phyloP scores from a whole-genome alignment of 2,113 vertebrate genomes.

The Puntigrus tetrazona region DNA sequence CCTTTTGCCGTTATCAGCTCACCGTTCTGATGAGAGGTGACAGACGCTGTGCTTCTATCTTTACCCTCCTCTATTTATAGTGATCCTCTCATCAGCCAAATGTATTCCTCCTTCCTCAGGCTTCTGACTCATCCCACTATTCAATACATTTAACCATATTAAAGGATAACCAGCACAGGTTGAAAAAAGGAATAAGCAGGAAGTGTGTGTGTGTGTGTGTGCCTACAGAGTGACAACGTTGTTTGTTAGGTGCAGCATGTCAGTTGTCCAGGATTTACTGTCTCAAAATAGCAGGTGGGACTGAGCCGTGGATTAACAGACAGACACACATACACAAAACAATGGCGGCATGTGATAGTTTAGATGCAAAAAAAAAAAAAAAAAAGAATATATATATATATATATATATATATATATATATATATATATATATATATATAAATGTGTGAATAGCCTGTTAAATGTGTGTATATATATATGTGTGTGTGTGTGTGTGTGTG shows the following conservation, averaged over 20 bases:
- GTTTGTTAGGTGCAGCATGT: conserved; percentile 18
- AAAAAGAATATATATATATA: too few relatives aligned
- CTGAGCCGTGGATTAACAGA: conserved; percentile 49
- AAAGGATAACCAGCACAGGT: conserved; percentile 11
- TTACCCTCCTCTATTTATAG: conserved; percentile 41
- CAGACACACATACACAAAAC: conserved; percentile 2
- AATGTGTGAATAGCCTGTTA: too few relatives aligned
- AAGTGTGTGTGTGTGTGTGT: not conserved
- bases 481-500: too few relatives aligned
- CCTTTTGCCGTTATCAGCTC: conserved; percentile 20
- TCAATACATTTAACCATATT: conserved; percentile 33
- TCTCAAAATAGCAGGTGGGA: conserved; percentile 56
- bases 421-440: too few relatives aligned
- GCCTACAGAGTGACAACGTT: conserved; percentile 4
- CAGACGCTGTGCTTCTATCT: conserved; percentile 21
- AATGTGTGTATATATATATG: too few relatives aligned
- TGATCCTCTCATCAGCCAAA: conserved; percentile 38
- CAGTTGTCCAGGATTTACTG: conserved; percentile 34
- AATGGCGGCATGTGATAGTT: not conserved
- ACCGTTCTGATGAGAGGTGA: conserved; percentile 29
- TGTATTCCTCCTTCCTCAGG: conserved; percentile 29
- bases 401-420: too few relatives aligned
- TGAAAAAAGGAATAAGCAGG: not conserved
- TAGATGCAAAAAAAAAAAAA: too few relatives aligned
- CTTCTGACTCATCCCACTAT: conserved; percentile 25